Conservation (phyloP, 2,113 vertebrate genomes). For the Rattus rattus region DNA sequence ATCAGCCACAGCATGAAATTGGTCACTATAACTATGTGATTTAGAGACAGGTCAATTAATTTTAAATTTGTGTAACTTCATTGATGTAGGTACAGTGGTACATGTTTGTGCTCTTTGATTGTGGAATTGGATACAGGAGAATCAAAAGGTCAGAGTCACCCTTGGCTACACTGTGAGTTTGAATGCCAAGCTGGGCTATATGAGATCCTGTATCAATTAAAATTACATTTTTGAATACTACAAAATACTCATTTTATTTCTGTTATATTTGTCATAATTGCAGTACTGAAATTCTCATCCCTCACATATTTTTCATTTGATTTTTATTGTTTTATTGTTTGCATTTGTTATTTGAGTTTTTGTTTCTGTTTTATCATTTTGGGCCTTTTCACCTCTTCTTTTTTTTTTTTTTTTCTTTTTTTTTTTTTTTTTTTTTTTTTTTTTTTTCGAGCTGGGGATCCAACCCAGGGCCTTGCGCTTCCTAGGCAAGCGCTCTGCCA, state of each 20-base stretch:
- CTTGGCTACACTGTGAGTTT: not conserved
- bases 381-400: not conserved
- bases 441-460: no score
- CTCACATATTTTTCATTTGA: not conserved
- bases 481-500: no score
- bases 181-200: not conserved
- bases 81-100: not conserved
- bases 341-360: no score
- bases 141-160: not conserved
- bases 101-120: not conserved
- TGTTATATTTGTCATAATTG: not conserved
- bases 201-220: not conserved
- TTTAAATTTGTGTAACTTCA: not conserved
- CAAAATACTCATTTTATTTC: not conserved
- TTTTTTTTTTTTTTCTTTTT: no score
- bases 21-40: not conserved
- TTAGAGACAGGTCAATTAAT: not conserved
- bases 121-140: not conserved
- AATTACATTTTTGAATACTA: not conserved
- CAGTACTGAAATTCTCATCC: not conserved
- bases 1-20: not conserved
- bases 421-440: no score
- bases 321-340: not conserved
- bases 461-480: no score
- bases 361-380: not conserved